Evolutionary conservation across 2,113 vertebrate species (phyloP), one percentile per base, ranked within the genome.

Genomic region (Ursus arctos): DNA sequence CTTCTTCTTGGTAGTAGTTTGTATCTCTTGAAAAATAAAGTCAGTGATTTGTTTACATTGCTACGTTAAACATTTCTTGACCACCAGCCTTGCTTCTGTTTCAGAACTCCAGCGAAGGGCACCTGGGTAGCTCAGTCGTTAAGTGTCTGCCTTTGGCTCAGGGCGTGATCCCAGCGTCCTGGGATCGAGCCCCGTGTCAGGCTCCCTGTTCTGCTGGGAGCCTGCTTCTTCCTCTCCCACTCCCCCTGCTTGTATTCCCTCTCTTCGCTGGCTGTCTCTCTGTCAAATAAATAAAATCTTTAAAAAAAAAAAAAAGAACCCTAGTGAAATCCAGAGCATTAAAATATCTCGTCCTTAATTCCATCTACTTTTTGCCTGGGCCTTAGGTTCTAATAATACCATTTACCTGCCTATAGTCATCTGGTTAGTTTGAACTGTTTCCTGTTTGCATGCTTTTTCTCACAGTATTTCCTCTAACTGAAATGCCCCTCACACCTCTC

Each of bases 381-480:
- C 90, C 43, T 89, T 77, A 36, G 57, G 5, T 94, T 40, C 31
- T 82, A 51, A 69, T 82, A 51, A 69, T 40, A 59, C 22, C 92
- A 10, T 7, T 80, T 57, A 82, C 22, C 19, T 92, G 28, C 36
- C 63, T 92, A 15, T 67, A 94, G 15, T 83, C 90, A 82, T 13
- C 22, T 24, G 28, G 28, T 97, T 91, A 81, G 14, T 85, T 93
- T 49, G n/a, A 63, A 59, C 16, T 77, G 14, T 85, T 96, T 89
- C 63, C 31, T 81, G 49, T 72, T 96, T 88, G 9, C 26, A 59
- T 93, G n/a, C 28, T 84, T 88, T 97, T 67, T 55, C 77, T 81
- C 63, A 79, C 26, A 49, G 6, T 91, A 15, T 81, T 84, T 81
- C 19, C 71, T 83, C 14, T 82, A 81, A 74, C 9, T 61, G 61